Evolutionary conservation across 1,140 invertebrate genomes (phyloP), one percentile per base, ranked within the genome.

Genomic region (Habropoda laboriosa): DNA sequence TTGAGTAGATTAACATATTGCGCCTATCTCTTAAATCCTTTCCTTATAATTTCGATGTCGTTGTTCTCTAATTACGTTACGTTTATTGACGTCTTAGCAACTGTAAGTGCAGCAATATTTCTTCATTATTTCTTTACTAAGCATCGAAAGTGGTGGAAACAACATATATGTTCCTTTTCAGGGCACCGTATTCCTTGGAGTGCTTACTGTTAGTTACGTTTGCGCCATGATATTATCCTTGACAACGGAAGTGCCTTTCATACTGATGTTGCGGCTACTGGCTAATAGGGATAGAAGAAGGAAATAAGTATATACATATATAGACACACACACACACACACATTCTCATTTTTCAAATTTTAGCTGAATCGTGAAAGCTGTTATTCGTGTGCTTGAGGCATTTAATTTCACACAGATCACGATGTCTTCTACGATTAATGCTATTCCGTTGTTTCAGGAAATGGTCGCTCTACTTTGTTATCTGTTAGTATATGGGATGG

Each of bases 1-100:
- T 63, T 94, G 5, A 93, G 93, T 66, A 92, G 91, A 86, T 79
- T 94, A 45, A 93, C 94, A 0, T 94, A 92, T 60, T 92, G 92
- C 63, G 91, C 91, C 47, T 94, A 94, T 86, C 87, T 94, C 1
- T n/a, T 94, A 18, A 94, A 94, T 88, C 94, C 94, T 8, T 87
- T 94, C 24, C 47, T 93, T 7, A 90, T 93, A 77, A 85, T 80
- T 83, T 89, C 88, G 0, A 70, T 91, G 40, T 89, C 86, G 40
- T 70, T 91, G 42, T 53, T 82, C 7, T 81, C 79, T 30, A 88
- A 89, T 73, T 82, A 85, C 0, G 3, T 85, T 0, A 0, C 63
- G 0, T 90, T 90, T 55, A 30, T 91, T 1, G 91, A 93, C 42
- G 71, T 90, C n/a, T 32, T 90, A 30, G 71, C 77, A 49, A 86